These are phyloP conservation scores for Nesidiocoris tenuis DNA, from an alignment of 2,888 invertebrate genomes.

Conservation along the genomic window DNA sequence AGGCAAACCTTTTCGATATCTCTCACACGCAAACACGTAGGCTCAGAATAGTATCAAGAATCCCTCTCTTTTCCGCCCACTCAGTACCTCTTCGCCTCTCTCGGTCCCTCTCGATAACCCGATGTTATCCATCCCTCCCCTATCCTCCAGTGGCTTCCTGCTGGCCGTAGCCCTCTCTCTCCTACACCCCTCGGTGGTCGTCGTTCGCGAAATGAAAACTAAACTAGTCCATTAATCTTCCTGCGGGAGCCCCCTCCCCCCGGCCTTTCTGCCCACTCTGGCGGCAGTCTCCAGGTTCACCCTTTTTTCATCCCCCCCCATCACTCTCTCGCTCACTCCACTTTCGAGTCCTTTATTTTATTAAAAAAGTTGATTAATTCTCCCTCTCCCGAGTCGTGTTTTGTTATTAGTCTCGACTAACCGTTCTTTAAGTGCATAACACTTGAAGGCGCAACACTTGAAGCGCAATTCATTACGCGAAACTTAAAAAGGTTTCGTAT, in stretches of 20 bases:
- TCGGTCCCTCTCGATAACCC: background rate
- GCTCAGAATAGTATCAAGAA: background rate
- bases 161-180: background rate
- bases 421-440: slow-evolving; percentile 31
- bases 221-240: slow-evolving; percentile 39
- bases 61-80: background rate
- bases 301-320: background rate
- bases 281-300: background rate
- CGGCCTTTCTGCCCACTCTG: slow-evolving; percentile 8
- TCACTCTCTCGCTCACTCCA: slow-evolving; percentile 2
- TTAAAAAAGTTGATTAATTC: slow-evolving; percentile 34
- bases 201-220: slow-evolving; percentile 33
- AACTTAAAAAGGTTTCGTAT: background rate
- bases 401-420: slow-evolving; percentile 27
- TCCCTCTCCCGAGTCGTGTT: slow-evolving; percentile 20
- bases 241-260: slow-evolving; percentile 14
- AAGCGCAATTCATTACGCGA: slow-evolving; percentile 13
- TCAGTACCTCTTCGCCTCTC: background rate
- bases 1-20: background rate
- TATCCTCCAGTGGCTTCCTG: slow-evolving; percentile 11
- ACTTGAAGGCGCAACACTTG: slow-evolving; percentile 33
- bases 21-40: background rate
- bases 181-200: background rate
- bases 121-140: background rate
- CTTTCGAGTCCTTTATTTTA: slow-evolving; percentile 28